These are phyloP conservation scores for Pasiphila rectangulata DNA, from an alignment of 2,888 invertebrate species.

Conservation along the genomic window DNA sequence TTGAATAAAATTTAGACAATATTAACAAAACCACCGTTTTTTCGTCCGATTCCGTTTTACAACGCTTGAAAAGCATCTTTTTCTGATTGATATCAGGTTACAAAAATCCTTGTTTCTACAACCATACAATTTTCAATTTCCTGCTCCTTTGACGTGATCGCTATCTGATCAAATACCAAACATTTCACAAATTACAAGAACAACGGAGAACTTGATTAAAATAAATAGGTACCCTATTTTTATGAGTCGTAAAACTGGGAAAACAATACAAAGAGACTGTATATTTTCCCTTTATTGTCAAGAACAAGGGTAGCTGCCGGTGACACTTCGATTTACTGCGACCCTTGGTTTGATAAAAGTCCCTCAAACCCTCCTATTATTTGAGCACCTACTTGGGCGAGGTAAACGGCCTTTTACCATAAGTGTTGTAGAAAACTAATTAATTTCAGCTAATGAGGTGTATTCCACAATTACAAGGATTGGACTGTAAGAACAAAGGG, in stretches of 20 bases:
- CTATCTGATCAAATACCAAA: conserved; percentile 3
- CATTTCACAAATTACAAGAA: conserved; percentile 2
- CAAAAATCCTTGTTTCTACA: not conserved
- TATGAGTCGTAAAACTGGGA: conserved; percentile 36
- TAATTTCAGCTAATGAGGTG: conserved; percentile 34
- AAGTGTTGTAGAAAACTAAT: conserved; percentile 36
- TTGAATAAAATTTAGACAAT: no score
- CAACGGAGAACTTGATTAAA: conserved; percentile 32
- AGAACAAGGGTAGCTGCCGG: conserved; percentile 59
- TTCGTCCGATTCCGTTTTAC: not conserved
- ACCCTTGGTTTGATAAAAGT: conserved; percentile 72
- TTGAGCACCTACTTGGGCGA: conserved; percentile 39
- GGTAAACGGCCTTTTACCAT: conserved; percentile 34
- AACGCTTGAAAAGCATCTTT: not conserved
- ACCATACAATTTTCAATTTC: not conserved
- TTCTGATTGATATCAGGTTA: not conserved
- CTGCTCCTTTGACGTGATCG: not conserved
- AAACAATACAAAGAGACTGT: conserved; percentile 62
- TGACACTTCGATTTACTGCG: conserved; percentile 76
- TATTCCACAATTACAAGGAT: conserved; percentile 28
- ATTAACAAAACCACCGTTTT: no score
- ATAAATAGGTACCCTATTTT: conserved; percentile 33
- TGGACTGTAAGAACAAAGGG: conserved; percentile 25
- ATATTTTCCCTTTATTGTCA: conserved; percentile 68
- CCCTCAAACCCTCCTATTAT: conserved; percentile 61